These are phyloP conservation scores for Calameuta pallipes DNA, from an alignment of 2,888 invertebrate genomes.

Conservation along the genomic window DNA sequence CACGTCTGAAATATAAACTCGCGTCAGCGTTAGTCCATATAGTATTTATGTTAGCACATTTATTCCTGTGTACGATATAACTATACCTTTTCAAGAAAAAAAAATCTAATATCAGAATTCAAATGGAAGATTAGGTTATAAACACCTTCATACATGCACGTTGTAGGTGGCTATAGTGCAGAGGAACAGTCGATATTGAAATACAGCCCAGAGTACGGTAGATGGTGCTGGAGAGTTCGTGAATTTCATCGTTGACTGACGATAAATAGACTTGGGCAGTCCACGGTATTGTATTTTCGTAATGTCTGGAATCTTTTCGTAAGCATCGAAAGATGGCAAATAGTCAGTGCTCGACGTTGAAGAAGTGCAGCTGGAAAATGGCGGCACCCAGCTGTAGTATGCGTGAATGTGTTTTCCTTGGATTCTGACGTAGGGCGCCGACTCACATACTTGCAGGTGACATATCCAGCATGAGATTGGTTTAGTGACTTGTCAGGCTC, in stretches of 20 bases:
- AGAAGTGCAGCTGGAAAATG: neutral
- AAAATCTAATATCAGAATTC: neutral
- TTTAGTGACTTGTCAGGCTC: constrained; percentile 16
- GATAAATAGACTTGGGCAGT: neutral
- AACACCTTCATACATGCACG: neutral
- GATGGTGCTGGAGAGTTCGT: neutral
- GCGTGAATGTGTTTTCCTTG: constrained; percentile 3
- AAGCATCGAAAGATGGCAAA: neutral
- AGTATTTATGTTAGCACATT: neutral
- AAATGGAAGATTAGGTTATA: neutral
- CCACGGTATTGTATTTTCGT: neutral
- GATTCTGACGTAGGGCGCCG: neutral
- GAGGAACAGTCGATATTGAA: neutral
- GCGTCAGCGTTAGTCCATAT: neutral
- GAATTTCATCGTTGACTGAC: neutral
- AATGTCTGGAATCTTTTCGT: neutral
- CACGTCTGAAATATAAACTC: neutral
- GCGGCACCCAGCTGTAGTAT: neutral
- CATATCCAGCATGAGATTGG: constrained; percentile 7
- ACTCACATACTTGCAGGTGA: neutral
- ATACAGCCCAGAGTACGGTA: neutral
- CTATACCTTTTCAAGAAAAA: no score
- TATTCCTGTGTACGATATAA: neutral
- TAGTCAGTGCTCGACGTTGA: neutral
- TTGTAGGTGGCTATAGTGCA: neutral